Base-by-base conservation (phyloP, 2,113 vertebrate genomes). In the Zonotrichia leucophrys region DNA sequence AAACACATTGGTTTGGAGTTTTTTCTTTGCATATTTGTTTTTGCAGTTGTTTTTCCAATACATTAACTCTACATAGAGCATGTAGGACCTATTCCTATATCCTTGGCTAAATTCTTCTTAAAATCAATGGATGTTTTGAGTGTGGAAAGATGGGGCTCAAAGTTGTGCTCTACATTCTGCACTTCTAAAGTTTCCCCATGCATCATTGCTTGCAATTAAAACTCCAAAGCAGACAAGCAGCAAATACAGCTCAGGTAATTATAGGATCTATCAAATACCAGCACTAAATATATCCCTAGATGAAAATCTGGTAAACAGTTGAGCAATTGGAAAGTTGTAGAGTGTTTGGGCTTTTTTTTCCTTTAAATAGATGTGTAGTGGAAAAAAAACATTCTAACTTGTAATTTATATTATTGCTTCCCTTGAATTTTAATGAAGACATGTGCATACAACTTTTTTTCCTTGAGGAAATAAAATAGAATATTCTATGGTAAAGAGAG, bases 261-360 rank as follows among this genome's bases (percentile, higher is more conserved):
- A 89, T 19, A 94, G 89, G 52, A 85, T 83, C 52, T 74, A 62
- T 81, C 73, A 72, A 76, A 93, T 74, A 82, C 63, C 74, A 90
- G 67, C 39, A 25, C 55, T 81, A 93, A 93, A 84, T 90, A 56
- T 68, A 53, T 90, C 31, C 68, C 78, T 88, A 5, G 49, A 76
- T 93, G 78, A 70, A 94, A 95, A 82, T 74, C 41, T 95, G 42
- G 25, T 92, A 78, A 94, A 83, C 58, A 92, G 75, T 81, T 93
- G 87, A 77, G 85, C 83, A 94, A 90, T 14, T 83, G 60, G 30
- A 55, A 63, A 76, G n/a, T 46, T 91, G 55, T 31, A 41, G 66
- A 47, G 39, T 46, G 37, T 12, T 72, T 84, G 28, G 31, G 5
- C 1, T 14, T n/a, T 25, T 25, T 60, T 94, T 90, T 53, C 73